A percentile compares a stretch with the other conserved stretches of the same genome.
These are phyloP conservation scores for Pediacus dermestoides DNA, from an alignment of 2,888 invertebrate species.

Conservation along the genomic window DNA sequence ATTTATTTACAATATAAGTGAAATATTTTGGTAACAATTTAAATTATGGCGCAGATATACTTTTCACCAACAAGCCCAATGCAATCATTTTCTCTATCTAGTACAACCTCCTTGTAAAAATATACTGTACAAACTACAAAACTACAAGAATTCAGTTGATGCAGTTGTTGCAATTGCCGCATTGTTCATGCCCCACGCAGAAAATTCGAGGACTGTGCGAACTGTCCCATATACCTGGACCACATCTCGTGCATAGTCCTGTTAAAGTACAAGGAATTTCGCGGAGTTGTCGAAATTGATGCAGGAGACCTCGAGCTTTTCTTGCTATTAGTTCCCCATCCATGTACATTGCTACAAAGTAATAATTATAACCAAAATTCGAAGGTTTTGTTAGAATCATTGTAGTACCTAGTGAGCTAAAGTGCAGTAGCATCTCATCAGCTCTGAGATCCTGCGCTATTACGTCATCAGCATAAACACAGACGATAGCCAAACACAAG, in stretches of 20 bases:
- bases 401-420: constrained; percentile 75
- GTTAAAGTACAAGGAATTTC: constrained; percentile 86
- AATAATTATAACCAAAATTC: constrained; percentile 3
- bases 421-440: constrained; percentile 92
- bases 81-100: no score
- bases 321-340: constrained; percentile 85
- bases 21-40: no score
- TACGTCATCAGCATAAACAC: constrained; percentile 89
- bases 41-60: no score
- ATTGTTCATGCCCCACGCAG: constrained; percentile 69
- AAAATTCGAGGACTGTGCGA: constrained; percentile 84
- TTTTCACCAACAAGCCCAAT: no score
- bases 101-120: no score
- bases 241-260: constrained; percentile 83
- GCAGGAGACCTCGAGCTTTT: constrained; percentile 86
- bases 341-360: constrained; percentile 86
- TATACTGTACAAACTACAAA: background rate
- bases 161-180: constrained; percentile 33
- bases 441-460: constrained; percentile 87
- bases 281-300: constrained; percentile 84
- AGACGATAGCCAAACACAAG: constrained; percentile 87
- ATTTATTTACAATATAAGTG: no score
- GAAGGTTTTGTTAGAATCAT: background rate
- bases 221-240: constrained; percentile 94
- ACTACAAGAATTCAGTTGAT: constrained; percentile 16